phyloP scores from a whole-genome alignment of 2,113 vertebrate genomes.

The Leuciscus idus region DNA sequence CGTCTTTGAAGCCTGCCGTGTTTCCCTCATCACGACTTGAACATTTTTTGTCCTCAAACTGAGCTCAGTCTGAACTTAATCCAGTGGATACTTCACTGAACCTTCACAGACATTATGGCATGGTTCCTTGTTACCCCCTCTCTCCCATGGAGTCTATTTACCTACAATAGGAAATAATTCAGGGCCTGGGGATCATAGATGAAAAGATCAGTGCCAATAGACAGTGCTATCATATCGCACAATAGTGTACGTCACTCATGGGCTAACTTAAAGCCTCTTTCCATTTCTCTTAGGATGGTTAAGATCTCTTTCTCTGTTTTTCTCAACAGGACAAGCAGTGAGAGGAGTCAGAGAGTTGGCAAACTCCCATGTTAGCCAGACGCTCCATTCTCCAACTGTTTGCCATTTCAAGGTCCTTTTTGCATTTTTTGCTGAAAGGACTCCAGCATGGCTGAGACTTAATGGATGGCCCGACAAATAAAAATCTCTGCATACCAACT shows the following conservation, averaged over 20 bases:
- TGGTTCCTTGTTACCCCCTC: slow-evolving; percentile 32
- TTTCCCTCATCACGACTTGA: slow-evolving; percentile 45
- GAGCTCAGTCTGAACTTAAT: slow-evolving; percentile 51
- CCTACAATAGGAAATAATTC: slow-evolving; percentile 52
- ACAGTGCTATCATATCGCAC: slow-evolving; percentile 36
- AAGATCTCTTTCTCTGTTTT: slow-evolving; percentile 38
- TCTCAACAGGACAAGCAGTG: slow-evolving; percentile 42
- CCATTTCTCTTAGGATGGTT: slow-evolving; percentile 35
- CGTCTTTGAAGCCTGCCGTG: slow-evolving; percentile 49
- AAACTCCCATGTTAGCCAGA: neutral
- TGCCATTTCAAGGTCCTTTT: slow-evolving; percentile 46
- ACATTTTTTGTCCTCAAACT: slow-evolving; percentile 50
- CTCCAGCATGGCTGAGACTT: slow-evolving; percentile 8
- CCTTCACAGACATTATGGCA: slow-evolving; percentile 40
- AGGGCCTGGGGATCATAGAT: slow-evolving; percentile 34
- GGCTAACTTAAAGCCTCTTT: slow-evolving; percentile 37
- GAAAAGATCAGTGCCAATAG: slow-evolving; percentile 50
- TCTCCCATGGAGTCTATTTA: slow-evolving; percentile 39
- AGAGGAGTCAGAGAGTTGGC: slow-evolving; percentile 8
- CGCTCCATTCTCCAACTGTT: slow-evolving; percentile 43
- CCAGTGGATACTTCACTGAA: slow-evolving; percentile 47
- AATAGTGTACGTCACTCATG: slow-evolving; percentile 49
- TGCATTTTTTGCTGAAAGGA: slow-evolving; percentile 34
- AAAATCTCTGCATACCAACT: slow-evolving; percentile 24
- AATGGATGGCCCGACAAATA: slow-evolving; percentile 33